Percentiles rank a stretch among this genome's conserved stretches.
phyloP scores from a whole-genome alignment of 1,140 invertebrate genomes.

The Magallana ariakensis region DNA sequence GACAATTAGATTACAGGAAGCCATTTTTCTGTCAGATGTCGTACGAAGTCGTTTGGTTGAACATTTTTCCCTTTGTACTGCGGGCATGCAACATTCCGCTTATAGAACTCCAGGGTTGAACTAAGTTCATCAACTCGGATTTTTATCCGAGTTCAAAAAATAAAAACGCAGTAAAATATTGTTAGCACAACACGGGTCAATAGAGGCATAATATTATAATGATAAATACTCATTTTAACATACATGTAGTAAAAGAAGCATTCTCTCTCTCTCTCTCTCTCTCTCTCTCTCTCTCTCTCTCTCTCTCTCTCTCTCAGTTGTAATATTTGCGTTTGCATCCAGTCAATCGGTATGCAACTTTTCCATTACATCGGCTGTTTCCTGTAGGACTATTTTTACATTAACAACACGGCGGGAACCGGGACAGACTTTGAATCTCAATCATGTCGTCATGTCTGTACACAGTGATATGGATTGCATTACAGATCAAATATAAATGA shows the following conservation, averaged over 20 bases:
- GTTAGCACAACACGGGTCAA: too few species aligned
- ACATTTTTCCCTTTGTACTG: neutral
- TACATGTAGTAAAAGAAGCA: too few species aligned
- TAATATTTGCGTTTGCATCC: too few species aligned
- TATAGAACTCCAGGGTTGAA: conserved; percentile 5
- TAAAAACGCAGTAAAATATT: neutral
- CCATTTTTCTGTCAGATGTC: conserved; percentile 38
- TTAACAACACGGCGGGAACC: too few species aligned
- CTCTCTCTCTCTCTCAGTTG: too few species aligned
- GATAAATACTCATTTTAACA: too few species aligned
- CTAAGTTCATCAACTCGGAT: neutral
- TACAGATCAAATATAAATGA: conserved; percentile 28
- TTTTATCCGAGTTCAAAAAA: neutral
- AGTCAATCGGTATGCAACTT: too few species aligned
- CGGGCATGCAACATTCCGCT: conserved; percentile 1
- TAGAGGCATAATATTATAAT: too few species aligned
- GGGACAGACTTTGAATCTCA: neutral
- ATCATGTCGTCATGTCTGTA: neutral
- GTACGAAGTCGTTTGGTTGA: neutral
- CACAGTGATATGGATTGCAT: conserved; percentile 1
- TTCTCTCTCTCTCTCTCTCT: too few species aligned
- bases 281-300: too few species aligned
- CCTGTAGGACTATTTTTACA: too few species aligned
- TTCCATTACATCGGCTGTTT: too few species aligned
- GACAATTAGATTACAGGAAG: conserved; percentile 34